Conservation (phyloP, 2,888 invertebrate species). For the Urechis unicinctus region DNA sequence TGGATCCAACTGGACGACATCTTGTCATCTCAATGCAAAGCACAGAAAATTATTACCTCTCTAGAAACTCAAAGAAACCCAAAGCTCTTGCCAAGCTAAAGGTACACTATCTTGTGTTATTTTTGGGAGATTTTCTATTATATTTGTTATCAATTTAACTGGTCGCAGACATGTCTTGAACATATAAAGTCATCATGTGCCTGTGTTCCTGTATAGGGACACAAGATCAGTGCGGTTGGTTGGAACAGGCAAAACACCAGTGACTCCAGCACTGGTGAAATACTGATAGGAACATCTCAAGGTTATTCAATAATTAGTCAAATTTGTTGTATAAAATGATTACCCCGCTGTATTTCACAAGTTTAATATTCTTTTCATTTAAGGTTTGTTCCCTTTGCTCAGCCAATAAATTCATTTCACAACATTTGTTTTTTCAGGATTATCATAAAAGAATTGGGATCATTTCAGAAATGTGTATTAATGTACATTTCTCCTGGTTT, state of each 20-base stretch:
- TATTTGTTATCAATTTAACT: not conserved
- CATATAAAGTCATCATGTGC: not conserved
- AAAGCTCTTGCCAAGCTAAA: constrained; percentile 57
- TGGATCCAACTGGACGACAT: constrained; percentile 84
- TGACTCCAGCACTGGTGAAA: constrained; percentile 70
- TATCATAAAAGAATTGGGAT: no score
- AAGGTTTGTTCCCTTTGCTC: no score
- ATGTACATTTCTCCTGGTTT: no score
- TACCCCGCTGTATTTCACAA: no score
- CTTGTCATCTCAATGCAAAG: constrained; percentile 70
- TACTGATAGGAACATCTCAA: constrained; percentile 81
- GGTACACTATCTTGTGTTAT: no score
- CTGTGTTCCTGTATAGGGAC: constrained; percentile 53
- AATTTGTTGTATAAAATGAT: no score
- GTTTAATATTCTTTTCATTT: no score
- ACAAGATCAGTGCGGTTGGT: constrained; percentile 83
- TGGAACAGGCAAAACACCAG: constrained; percentile 67
- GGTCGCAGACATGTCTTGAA: not conserved
- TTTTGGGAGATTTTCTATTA: not conserved
- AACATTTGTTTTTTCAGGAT: no score
- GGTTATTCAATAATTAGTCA: constrained; percentile 53
- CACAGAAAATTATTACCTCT: constrained; percentile 71
- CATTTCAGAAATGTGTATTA: no score
- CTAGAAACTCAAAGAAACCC: constrained; percentile 68
- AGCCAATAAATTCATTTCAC: no score